Percentiles rank a stretch among this genome's conserved stretches.
phyloP scores from a whole-genome alignment of 2,797 vertebrate genomes.

The Macroramphosus scolopax region DNA sequence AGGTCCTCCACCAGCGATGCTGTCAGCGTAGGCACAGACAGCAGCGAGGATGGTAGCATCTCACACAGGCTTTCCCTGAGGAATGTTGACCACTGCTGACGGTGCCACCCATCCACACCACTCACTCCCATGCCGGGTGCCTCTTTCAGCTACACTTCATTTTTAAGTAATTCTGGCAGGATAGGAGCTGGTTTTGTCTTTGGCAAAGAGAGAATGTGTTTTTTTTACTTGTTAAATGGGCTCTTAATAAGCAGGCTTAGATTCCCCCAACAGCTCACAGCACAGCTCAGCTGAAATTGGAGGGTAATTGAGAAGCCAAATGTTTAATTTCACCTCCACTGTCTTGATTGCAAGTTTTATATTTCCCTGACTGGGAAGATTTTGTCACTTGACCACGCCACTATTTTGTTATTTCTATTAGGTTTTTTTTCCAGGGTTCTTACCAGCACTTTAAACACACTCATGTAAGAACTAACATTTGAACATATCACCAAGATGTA shows the following conservation, averaged over 20 bases:
- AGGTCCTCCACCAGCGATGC: conserved; percentile 38
- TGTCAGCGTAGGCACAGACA: conserved; percentile 44
- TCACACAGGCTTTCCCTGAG: conserved; percentile 51
- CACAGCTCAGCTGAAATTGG: conserved; percentile 7
- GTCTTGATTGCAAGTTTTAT: background rate
- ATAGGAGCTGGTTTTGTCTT: background rate
- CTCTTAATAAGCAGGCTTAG: conserved; percentile 15
- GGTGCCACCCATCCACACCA: conserved; percentile 51
- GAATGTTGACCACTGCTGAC: conserved; percentile 61
- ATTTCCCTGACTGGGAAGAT: background rate
- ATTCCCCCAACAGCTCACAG: conserved; percentile 13
- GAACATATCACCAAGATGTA: conserved; percentile 27
- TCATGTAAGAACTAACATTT: conserved; percentile 48
- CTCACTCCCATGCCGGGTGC: conserved; percentile 27
- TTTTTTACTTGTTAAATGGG: conserved; percentile 21
- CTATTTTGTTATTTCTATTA: background rate
- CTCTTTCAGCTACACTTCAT: conserved; percentile 33
- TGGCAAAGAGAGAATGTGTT: background rate
- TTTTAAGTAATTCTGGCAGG: conserved; percentile 6
- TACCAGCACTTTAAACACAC: background rate
- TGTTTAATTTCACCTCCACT: background rate
- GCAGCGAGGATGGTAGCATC: conserved; percentile 36
- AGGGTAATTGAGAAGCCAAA: background rate
- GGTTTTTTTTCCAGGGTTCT: conserved; percentile 8
- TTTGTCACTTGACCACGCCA: background rate